Evolutionary conservation across 1,140 invertebrate genomes (phyloP), one percentile per base, ranked within the genome.

Genomic region (Drosophila simulans): DNA sequence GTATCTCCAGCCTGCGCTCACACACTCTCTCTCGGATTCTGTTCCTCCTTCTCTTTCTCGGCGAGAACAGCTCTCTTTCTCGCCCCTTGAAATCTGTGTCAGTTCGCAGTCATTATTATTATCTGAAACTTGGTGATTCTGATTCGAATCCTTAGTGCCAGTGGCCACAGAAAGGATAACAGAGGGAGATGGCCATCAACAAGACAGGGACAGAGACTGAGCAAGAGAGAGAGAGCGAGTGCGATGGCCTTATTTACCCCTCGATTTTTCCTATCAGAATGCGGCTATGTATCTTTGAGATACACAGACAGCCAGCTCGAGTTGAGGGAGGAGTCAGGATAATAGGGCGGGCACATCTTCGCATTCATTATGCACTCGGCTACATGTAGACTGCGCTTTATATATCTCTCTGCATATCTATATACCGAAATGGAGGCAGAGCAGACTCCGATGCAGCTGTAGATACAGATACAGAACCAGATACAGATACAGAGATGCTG

Each of bases 261-360:
- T 48, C 48, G 42, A 31, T 69, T 63, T 75, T 86, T 88, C 84
- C 75, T 89, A 88, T 86, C 83, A 88, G 83, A 88, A 76, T 83
- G 62, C 82, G 63, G 81, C 80, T 82, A 76, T 86, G 82, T 85
- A 88, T 85, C 83, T 86, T 55, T 66, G 83, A 88, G 80, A 88
- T 80, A 89, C 84, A 80, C 55, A 56, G 56, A 70, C 49, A 51
- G 39, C 55, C 66, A 40, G 48, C 60, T 43, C 17, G 27, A 57
- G 43, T 73, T 72, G 80, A 73, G 88, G 88, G 88, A 91, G 88
- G 88, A 91, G 90, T 72, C 85, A 91, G 88, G 88, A 91, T 91
- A 91, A 91, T 89, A 91, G 88, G 88, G 88, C 88, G 88, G 72
- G 74, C 74, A 91, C 83, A 90, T 91, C 88, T 77, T 91, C 80